Evolutionary conservation across 2,797 vertebrate genomes (phyloP).

Genomic region (Gymnopithys bicolor): DNA sequence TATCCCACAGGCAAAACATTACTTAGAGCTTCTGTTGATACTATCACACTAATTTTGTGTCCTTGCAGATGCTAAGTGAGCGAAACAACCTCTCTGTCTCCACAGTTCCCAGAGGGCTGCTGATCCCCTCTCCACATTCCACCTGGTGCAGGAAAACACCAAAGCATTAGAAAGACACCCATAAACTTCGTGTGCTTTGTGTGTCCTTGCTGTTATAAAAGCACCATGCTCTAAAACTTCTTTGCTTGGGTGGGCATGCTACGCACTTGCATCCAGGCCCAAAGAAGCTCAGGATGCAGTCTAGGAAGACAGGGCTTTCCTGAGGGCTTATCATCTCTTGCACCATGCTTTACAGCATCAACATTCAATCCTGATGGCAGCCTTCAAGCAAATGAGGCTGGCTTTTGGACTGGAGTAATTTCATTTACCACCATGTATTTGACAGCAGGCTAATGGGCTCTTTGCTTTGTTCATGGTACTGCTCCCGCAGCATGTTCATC

Average conservation of each 20-base stretch:
- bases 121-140: neutral
- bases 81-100: neutral
- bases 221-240: neutral
- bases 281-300: neutral
- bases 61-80: neutral
- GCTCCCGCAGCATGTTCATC: neutral
- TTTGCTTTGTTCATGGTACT: neutral
- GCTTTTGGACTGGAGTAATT: neutral
- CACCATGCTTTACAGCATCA: neutral
- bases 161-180: neutral
- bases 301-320: neutral
- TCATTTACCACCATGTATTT: neutral
- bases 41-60: conserved; percentile 21
- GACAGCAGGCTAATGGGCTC: neutral
- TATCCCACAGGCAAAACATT: neutral
- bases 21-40: conserved; percentile 15
- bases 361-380: neutral
- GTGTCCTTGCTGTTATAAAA: neutral
- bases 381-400: neutral
- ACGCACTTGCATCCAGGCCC: fast-evolving
- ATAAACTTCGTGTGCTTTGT: neutral
- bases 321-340: neutral
- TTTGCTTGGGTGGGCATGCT: neutral
- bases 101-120: neutral
- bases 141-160: neutral